Percentiles rank a stretch among this genome's conserved stretches.
phyloP scores from a whole-genome alignment of 2,797 vertebrate genomes.

The Neomorphus geoffroyi region DNA sequence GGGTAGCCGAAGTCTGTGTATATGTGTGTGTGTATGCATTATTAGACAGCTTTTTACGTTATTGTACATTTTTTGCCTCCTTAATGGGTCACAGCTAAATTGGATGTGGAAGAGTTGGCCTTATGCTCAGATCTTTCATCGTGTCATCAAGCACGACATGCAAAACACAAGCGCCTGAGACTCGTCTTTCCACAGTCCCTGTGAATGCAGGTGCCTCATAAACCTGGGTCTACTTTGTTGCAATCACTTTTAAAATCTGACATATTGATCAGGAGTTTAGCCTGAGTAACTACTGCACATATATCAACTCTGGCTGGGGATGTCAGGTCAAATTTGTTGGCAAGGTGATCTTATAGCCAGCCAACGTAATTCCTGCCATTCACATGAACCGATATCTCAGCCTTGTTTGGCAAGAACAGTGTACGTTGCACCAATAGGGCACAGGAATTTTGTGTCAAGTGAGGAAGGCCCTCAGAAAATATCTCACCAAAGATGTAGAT shows the following conservation, averaged over 20 bases:
- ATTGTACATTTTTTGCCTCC: conserved; percentile 56
- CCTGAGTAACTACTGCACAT: conserved; percentile 73
- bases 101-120: not conserved
- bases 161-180: conserved; percentile 24
- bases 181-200: conserved; percentile 36
- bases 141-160: not conserved
- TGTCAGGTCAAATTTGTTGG: conserved; percentile 70
- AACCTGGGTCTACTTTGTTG: conserved; percentile 47
- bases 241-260: conserved; percentile 78
- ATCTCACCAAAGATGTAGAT: accelerated
- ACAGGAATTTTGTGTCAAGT: not conserved
- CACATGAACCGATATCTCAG: not conserved
- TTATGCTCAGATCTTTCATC: conserved; percentile 61
- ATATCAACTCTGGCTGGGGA: conserved; percentile 58
- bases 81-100: conserved; percentile 64
- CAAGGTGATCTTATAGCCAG: conserved; percentile 41
- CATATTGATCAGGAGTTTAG: conserved; percentile 80
- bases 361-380: not conserved
- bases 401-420: not conserved
- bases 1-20: not conserved
- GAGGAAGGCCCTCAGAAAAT: not conserved
- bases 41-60: conserved; percentile 55
- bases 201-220: conserved; percentile 39
- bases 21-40: not conserved
- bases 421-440: not conserved